Evolutionary conservation across 2,113 vertebrate genomes (phyloP), one percentile per base, ranked within the genome.

Genomic region (Amia ocellicauda): DNA sequence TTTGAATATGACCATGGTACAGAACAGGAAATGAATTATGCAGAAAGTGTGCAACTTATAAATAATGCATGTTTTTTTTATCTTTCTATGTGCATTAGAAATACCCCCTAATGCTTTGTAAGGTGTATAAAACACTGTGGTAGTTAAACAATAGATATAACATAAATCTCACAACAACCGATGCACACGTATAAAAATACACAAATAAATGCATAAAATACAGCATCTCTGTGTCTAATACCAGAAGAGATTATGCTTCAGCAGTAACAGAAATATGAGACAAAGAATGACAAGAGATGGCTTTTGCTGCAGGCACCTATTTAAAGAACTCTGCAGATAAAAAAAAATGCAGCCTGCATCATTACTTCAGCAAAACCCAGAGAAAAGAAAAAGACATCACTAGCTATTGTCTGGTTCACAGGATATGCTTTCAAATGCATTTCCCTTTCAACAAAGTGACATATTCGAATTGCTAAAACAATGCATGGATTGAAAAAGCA

Each of bases 291-390:
- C 7, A 50, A 20, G 28, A 54, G 20, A 49, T 43, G 24, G 36
- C 50, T 81, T 83, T 90, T 86, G 89, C 89, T 90, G 75, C 82
- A 86, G 90, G 89, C 89, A 85, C 84, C 88, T 85, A 90, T 90
- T 90, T 90, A 89, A 91, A 89, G 10, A 29, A 92, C 89, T 73
- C 90, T 90, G 89, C 88, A 82, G 85, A 88, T 87, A 88, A 91
- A 91, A 88, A 91, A 91, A 58, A 89, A 91, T 88, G 86, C 86
- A 88, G 82, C 79, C 87, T 88, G 88, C 89, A 91, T 90, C 90
- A 91, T 92, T 92, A 91, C 87, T 89, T 92, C 90, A 89, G 90
- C 89, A 89, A 87, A 88, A 90, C 89, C 89, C n/a, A n/a, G n/a
- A n/a, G n/a, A n/a, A n/a, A n/a, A n/a, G 87, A 86, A 89, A 89